These are phyloP conservation scores for Drosophila demipolita DNA, from an alignment of 2,888 invertebrate species.

Conservation along the genomic window DNA sequence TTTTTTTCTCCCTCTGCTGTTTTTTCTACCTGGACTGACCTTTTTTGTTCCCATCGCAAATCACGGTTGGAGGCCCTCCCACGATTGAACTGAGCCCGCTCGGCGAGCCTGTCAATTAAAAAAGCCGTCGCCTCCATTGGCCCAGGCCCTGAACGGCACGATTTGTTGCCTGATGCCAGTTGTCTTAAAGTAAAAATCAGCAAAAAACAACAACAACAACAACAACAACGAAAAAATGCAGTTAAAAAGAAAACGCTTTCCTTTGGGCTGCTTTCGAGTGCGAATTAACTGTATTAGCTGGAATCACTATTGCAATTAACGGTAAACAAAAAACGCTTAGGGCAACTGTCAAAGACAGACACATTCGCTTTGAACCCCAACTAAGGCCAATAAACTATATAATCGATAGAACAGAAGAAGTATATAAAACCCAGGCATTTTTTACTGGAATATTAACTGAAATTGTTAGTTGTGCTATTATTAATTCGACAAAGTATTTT, in stretches of 20 bases:
- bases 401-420: conserved; percentile 1
- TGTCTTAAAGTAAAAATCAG: conserved; percentile 29
- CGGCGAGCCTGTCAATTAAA: conserved; percentile 68
- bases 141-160: conserved; percentile 67
- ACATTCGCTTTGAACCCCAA: conserved; percentile 9
- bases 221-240: conserved; percentile 5
- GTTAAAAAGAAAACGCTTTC: conserved; percentile 31
- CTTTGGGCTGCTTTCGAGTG: conserved; percentile 61
- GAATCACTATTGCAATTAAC: conserved; percentile 61
- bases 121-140: conserved; percentile 57
- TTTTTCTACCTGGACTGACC: conserved; percentile 48
- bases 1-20: conserved; percentile 4
- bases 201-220: conserved; percentile 3
- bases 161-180: conserved; percentile 66
- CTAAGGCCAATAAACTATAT: conserved; percentile 11
- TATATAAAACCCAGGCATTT: neutral
- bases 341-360: conserved; percentile 31
- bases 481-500: neutral
- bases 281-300: conserved; percentile 71
- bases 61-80: conserved; percentile 46
- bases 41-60: conserved; percentile 50
- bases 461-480: fast-evolving
- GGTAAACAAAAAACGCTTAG: conserved; percentile 45
- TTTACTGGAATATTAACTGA: neutral
- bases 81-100: conserved; percentile 32